phyloP scores from a whole-genome alignment of 2,888 invertebrate species.

The Aethes cnicana region DNA sequence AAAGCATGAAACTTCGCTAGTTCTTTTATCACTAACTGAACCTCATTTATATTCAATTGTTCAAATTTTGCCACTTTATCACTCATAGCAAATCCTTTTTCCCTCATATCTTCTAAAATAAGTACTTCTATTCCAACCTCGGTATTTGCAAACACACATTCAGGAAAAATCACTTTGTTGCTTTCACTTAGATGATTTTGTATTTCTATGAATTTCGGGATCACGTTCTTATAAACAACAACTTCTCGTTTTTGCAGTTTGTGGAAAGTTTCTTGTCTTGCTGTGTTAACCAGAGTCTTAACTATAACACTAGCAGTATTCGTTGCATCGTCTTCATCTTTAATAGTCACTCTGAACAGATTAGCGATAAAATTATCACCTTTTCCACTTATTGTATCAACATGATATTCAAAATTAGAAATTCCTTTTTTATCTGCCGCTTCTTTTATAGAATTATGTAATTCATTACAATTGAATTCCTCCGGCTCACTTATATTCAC shows the following conservation, averaged over 20 bases:
- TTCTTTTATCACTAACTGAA: constrained; percentile 50
- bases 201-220: constrained; percentile 51
- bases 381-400: constrained; percentile 63
- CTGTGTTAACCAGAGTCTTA: constrained; percentile 66
- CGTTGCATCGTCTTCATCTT: constrained; percentile 45
- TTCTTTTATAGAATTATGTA: constrained; percentile 58
- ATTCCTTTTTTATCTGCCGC: constrained; percentile 52
- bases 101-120: constrained; percentile 61
- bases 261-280: constrained; percentile 62
- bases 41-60: constrained; percentile 50
- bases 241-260: constrained; percentile 68
- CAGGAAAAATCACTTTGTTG: constrained; percentile 50
- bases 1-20: constrained; percentile 68
- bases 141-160: constrained; percentile 52
- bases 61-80: constrained; percentile 48
- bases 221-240: constrained; percentile 52
- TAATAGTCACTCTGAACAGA: constrained; percentile 62
- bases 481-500: constrained; percentile 74
- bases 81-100: constrained; percentile 54
- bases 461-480: constrained; percentile 64
- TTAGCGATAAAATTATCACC: constrained; percentile 65
- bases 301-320: constrained; percentile 57
- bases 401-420: constrained; percentile 62
- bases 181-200: constrained; percentile 47
- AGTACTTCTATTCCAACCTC: constrained; percentile 61